Evolutionary conservation across 2,797 vertebrate species (phyloP), one percentile per base, ranked within the genome.

Genomic region (Hyperoplus lanceolatus): DNA sequence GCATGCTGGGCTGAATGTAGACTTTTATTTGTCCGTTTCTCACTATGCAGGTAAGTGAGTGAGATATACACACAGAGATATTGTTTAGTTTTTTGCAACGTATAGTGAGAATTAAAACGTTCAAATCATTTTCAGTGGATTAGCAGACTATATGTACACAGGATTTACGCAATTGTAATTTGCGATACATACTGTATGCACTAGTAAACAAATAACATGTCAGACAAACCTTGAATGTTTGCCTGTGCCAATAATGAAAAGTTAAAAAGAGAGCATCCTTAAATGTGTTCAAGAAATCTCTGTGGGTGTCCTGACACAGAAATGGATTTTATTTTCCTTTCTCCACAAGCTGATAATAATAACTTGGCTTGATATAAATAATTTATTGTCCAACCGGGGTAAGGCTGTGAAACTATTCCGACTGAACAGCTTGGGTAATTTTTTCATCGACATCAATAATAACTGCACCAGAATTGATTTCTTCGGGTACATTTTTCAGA

Each of bases 21-120:
- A 13, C 68, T 69, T 65, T 77, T 82, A 78, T 86, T 77, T 79
- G 53, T 80, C 79, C 70, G 61, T 68, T 45, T 65, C 59, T 42
- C 16, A 66, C 43, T 45, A 16, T 61, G n/a, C 51, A 38, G 64
- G 29, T 43, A 21, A 66, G 67, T 46, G 49, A 80, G 53, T 6
- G 50, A 73, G 66, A 43, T 29, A 74, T 42, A 59, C 43, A 36
- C 21, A 48, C 42, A 42, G 46, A 75, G 29, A 62, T 54, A 51
- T 16, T 8, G n/a, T 62, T 77, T 18, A n/a, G 36, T 15, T 77
- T 76, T 67, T 3, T 38, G 45, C n/a, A 1, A 9, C 39, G 36
- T 16, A 46, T 62, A 29, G 14, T 70, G 21, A 63, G 62, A 70
- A 62, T 18, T 11, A 64, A 51, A 60, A 67, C 10, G 8, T 63